Base-by-base conservation (phyloP, 2,888 invertebrate species). In the Nemapogon koenigi region DNA sequence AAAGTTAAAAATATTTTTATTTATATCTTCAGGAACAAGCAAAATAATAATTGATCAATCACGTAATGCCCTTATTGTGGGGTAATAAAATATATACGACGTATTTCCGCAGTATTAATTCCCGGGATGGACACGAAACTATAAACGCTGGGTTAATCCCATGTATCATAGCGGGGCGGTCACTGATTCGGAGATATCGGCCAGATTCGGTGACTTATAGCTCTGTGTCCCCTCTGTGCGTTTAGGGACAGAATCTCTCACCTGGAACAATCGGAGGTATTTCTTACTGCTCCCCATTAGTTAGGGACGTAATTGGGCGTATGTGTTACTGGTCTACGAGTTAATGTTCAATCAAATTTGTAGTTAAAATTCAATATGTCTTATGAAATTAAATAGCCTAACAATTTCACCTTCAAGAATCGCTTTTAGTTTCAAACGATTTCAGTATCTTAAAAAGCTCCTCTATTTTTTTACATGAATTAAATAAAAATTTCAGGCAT, bases 251-350 rank as follows among this genome's bases (percentile, higher is more conserved):
- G 27, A n/a, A 8, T 8, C 13, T 14, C 15, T 42, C 41, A 43
- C 51, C 49, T 51, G 42, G 66, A 68, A 67, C 62, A 60, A 59
- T 61, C 62, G 68, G 67, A 65, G 68, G 67, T 57, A 60, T 61
- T 68, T 57, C 56, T 53, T 50, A 49, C 52, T 48, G 17, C 54
- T 45, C 50, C 44, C 72, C 66, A 76, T 81, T 68, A 71, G 65
- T 79, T 69, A 68, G 62, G 61, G 61, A 69, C 68, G 81, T 83
- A 83, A 83, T 83, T 83, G 81, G 71, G 67, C 76, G 75, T 62
- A 68, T 75, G 65, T 59, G 67, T 60, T 58, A 56, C 55, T 54
- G 52, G 57, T 60, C 57, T 48, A 43, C 46, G 45, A 13, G n/a
- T n/a, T n/a, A n/a, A n/a, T n/a, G n/a, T n/a, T n/a, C n/a, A n/a